phyloP scores from a whole-genome alignment of 1,140 invertebrate genomes.

The Tetraneura akinire region DNA sequence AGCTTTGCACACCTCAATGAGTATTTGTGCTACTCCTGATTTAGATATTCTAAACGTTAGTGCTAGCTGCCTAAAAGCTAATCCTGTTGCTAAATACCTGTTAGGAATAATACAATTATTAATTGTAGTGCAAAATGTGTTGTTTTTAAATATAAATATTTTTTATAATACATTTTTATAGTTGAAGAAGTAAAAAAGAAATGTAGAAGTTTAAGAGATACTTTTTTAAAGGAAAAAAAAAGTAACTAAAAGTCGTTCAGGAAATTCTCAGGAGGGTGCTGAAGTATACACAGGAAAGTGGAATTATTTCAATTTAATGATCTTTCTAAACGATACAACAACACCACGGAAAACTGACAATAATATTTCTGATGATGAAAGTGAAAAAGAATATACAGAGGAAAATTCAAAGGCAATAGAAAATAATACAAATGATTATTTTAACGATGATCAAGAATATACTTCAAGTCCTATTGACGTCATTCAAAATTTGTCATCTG shows the following conservation, averaged over 20 bases:
- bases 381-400: neutral
- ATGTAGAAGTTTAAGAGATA: too few relatives aligned
- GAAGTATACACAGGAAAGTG: neutral
- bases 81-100: too few relatives aligned
- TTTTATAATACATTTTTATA: too few relatives aligned
- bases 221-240: too few relatives aligned
- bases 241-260: neutral
- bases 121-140: too few relatives aligned
- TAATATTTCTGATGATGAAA: neutral
- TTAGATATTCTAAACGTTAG: too few relatives aligned
- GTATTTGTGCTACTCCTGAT: too few relatives aligned
- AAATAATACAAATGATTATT: neutral
- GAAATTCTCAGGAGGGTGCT: neutral
- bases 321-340: neutral
- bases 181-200: too few relatives aligned
- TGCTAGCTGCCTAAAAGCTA: too few relatives aligned
- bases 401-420: neutral
- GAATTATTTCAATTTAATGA: neutral
- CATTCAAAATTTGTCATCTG: neutral
- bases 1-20: too few relatives aligned
- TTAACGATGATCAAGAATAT: neutral
- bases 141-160: too few relatives aligned
- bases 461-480: neutral
- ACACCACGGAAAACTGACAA: neutral
- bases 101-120: too few relatives aligned